A percentile compares a stretch with the other conserved stretches of the same genome.
phyloP scores from a whole-genome alignment of 2,888 invertebrate genomes.

The Brachyptera putata region DNA sequence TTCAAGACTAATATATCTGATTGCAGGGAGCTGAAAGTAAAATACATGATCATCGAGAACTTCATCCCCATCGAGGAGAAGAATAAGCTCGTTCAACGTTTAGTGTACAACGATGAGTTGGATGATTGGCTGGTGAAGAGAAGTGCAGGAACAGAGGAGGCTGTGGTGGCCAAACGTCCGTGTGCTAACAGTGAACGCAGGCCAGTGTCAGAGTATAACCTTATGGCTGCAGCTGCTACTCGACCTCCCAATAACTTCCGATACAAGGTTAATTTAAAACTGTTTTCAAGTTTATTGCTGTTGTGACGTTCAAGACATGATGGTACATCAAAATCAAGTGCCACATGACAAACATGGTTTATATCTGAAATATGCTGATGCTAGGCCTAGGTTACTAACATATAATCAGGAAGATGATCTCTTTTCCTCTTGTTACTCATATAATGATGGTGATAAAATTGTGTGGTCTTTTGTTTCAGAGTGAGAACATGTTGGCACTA shows the following conservation, averaged over 20 bases:
- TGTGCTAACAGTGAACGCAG: constrained; percentile 60
- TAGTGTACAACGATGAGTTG: constrained; percentile 76
- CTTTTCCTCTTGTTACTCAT: not conserved
- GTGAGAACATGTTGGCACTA: constrained; percentile 28
- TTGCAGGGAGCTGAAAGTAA: constrained; percentile 75
- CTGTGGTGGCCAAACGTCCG: constrained; percentile 52
- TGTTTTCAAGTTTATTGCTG: no score
- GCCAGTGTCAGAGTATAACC: constrained; percentile 59
- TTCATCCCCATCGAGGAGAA: constrained; percentile 83
- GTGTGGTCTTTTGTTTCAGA: not conserved
- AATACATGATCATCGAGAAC: constrained; percentile 82
- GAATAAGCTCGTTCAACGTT: constrained; percentile 65
- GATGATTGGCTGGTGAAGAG: constrained; percentile 63
- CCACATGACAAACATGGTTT: no score
- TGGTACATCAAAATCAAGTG: no score
- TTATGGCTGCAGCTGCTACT: constrained; percentile 30
- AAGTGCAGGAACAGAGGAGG: constrained; percentile 27
- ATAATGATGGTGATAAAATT: not conserved
- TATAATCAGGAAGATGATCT: not conserved
- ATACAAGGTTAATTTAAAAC: constrained; percentile 37
- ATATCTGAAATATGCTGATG: not conserved
- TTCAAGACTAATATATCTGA: constrained; percentile 12
- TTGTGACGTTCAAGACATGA: no score
- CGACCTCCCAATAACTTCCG: constrained; percentile 40
- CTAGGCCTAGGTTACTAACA: not conserved